Evolutionary conservation across 2,888 invertebrate genomes (phyloP), one percentile per base, ranked within the genome.

Genomic region (Drosophila peninsularis): DNA sequence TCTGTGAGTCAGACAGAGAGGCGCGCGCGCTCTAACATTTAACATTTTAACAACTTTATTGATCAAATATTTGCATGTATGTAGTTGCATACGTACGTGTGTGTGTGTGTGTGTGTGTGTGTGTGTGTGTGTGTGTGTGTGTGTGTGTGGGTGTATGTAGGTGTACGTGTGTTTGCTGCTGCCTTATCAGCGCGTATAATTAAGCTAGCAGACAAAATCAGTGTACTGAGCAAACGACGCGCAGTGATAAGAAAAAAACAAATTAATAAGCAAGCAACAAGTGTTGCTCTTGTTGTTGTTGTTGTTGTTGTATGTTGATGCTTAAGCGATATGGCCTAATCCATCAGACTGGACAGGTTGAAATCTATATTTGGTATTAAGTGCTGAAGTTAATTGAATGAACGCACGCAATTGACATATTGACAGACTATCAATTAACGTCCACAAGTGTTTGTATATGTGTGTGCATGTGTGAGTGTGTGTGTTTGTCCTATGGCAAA

Each of bases 21-120:
- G 64, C 55, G 74, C 45, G 78, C 42, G 77, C 45, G 78, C 47
- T 63, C 62, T 44, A 53, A 49, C 58, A 57, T 50, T 75, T 77
- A n/a, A n/a, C 58, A 56, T 71, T 71, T 61, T 50, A 78, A 64
- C 56, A 73, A 55, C 24, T 80, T 76, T 82, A 82, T 82, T 82
- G 82, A 88, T 88, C 82, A 82, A 82, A 82, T 88, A 85, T 87
- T 84, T 87, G 67, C 45, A 14, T 42, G 41, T 39, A 56, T 44
- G n/a, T 17, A 27, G 21, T 6, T 71, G 44, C 17, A 19, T 47
- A 17, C 30, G 17, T 47, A 17, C 17, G 11, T 30, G 17, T 56
- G 36, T 64, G 27, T 55, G 34, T 52, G 36, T 64, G 27, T 55
- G 34, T 52, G 21, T 53, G 39, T 73, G 41, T 39, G 14, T 36